Percentiles rank a stretch among this genome's conserved stretches.
phyloP scores from a whole-genome alignment of 2,888 invertebrate species.

The Spialia ferax region DNA sequence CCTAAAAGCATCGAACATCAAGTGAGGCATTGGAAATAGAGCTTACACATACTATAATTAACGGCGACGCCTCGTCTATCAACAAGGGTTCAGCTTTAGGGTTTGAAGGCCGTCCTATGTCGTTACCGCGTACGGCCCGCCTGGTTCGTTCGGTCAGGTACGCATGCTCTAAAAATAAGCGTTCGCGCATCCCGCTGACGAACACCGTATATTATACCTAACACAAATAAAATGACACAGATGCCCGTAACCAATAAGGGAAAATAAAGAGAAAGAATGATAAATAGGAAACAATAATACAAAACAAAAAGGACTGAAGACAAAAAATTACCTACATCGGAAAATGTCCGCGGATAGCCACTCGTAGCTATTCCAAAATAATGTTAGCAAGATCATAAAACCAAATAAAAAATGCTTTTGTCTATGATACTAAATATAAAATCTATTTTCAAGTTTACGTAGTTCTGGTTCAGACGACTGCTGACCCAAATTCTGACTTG shows the following conservation, averaged over 20 bases:
- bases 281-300: not conserved
- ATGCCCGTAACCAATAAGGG: conserved; percentile 19
- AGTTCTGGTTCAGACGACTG: conserved; percentile 64
- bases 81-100: conserved; percentile 67
- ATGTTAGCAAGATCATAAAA: conserved; percentile 5
- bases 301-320: not conserved
- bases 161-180: conserved; percentile 53
- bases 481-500: conserved; percentile 76
- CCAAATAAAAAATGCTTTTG: conserved; percentile 53
- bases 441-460: conserved; percentile 82
- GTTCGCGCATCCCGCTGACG: conserved; percentile 42
- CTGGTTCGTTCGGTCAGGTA: conserved; percentile 66
- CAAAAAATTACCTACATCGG: not conserved
- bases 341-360: not conserved
- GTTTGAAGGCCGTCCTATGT: conserved; percentile 57
- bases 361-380: not conserved
- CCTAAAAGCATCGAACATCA: conserved; percentile 45
- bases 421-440: conserved; percentile 64
- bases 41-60: conserved; percentile 60
- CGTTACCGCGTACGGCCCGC: conserved; percentile 53
- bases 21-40: conserved; percentile 60
- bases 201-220: conserved; percentile 51
- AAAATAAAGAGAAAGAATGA: conserved; percentile 2
- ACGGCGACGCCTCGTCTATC: conserved; percentile 67
- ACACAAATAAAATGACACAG: conserved; percentile 53